Percentiles rank a stretch among this genome's conserved stretches.
Conservation (phyloP, 1,140 invertebrate species). For the Nasonia longicornis region DNA sequence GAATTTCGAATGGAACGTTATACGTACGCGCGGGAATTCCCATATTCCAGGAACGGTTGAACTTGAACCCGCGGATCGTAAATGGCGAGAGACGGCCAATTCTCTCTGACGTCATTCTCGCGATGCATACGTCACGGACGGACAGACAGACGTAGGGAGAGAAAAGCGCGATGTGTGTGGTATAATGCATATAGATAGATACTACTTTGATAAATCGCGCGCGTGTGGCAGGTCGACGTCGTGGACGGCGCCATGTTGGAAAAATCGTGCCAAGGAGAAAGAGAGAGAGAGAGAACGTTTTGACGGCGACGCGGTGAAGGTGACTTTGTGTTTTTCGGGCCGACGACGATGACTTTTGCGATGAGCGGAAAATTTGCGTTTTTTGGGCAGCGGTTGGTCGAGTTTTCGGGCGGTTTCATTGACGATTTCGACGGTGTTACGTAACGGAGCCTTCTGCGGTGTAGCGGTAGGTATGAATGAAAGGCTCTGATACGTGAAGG, state of each 20-base stretch:
- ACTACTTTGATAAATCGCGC: conserved; percentile 17
- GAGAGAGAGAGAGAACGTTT: neutral
- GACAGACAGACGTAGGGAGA: neutral
- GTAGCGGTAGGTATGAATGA: too few relatives aligned
- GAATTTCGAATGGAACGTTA: too few relatives aligned
- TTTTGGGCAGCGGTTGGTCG: too few relatives aligned
- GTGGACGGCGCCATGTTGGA: conserved; percentile 24
- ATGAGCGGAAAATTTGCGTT: neutral
- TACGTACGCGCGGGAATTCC: too few relatives aligned
- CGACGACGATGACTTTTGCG: neutral
- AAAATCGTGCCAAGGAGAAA: conserved; percentile 40
- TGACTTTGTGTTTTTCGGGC: conserved; percentile 30
- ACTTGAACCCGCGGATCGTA: neutral
- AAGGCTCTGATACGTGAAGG: too few relatives aligned
- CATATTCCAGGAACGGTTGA: too few relatives aligned
- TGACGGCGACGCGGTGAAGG: conserved; percentile 9
- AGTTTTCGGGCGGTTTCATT: too few relatives aligned
- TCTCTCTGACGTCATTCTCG: neutral
- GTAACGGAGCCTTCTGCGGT: too few relatives aligned
- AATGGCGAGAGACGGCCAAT: neutral
- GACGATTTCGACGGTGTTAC: too few relatives aligned
- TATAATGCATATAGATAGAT: neutral
- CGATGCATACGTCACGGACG: neutral
- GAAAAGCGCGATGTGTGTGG: neutral
- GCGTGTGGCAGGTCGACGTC: neutral